Percentiles rank a stretch among this genome's conserved stretches.
Conservation (phyloP, 2,888 invertebrate species). For the Drosophila kanekoi region DNA sequence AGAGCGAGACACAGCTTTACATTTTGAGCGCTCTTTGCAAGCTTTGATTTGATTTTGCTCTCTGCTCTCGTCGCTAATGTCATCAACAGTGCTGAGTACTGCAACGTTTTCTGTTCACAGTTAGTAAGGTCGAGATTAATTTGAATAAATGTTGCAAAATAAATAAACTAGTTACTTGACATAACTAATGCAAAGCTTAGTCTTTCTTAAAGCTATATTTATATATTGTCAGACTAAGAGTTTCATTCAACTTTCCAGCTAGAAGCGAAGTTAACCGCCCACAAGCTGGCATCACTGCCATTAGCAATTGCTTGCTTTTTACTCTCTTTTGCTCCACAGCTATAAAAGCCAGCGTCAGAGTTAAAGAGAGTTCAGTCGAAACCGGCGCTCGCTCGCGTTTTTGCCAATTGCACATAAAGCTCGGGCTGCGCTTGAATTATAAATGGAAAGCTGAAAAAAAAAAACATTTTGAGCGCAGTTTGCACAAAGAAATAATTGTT, state of each 20-base stretch:
- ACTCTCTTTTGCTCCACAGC: conserved; percentile 26
- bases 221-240: neutral
- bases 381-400: conserved; percentile 68
- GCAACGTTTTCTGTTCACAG: neutral
- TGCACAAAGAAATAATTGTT: conserved; percentile 42
- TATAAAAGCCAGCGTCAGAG: conserved; percentile 58
- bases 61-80: neutral
- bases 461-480: conserved; percentile 64
- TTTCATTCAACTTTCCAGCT: neutral
- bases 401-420: conserved; percentile 57
- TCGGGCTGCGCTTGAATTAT: conserved; percentile 51
- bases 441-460: conserved; percentile 62
- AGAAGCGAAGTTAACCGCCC: neutral
- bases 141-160: neutral
- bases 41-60: conserved; percentile 6
- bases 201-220: neutral
- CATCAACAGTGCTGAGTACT: conserved; percentile 7
- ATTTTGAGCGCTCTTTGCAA: conserved; percentile 15
- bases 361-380: conserved; percentile 60
- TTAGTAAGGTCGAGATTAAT: neutral
- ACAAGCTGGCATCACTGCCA: conserved; percentile 1
- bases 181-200: neutral
- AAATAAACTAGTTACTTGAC: neutral
- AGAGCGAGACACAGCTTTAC: conserved; percentile 1
- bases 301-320: conserved; percentile 5